Conservation (phyloP, 1,140 invertebrate species). For the Bilobella aurantiaca region DNA sequence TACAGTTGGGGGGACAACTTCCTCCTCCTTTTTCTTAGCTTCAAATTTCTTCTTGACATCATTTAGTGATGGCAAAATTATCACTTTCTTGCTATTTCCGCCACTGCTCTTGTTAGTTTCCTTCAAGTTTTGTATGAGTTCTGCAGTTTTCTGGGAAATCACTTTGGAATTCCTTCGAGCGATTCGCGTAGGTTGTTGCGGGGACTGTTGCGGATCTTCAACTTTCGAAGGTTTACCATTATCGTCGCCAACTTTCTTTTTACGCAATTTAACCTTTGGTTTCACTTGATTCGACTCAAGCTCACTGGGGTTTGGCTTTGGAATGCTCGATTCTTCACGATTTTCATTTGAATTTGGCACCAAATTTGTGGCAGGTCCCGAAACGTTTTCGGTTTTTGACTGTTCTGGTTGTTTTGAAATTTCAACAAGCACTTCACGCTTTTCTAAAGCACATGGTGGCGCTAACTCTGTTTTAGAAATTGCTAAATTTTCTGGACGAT, state of each 20-base stretch:
- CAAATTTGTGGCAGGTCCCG: too few relatives aligned
- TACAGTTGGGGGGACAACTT: not conserved
- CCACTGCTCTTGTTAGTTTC: slow-evolving; percentile 15
- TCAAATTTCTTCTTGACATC: slow-evolving; percentile 38
- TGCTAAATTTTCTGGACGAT: too few relatives aligned
- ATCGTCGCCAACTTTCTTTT: slow-evolving; percentile 23
- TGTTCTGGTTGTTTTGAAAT: too few relatives aligned
- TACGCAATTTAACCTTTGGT: slow-evolving; percentile 22
- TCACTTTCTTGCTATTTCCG: slow-evolving; percentile 22
- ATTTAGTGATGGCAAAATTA: slow-evolving; percentile 35
- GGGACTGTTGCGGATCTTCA: too few relatives aligned
- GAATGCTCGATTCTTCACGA: too few relatives aligned
- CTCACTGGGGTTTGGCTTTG: too few relatives aligned
- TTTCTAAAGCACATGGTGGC: too few relatives aligned
- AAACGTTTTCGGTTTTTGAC: too few relatives aligned
- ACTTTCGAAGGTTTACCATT: too few relatives aligned
- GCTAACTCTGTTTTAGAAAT: too few relatives aligned
- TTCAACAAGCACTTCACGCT: too few relatives aligned
- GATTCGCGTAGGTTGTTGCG: slow-evolving; percentile 26
- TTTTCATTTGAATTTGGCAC: too few relatives aligned
- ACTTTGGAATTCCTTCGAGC: slow-evolving; percentile 32
- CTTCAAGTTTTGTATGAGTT: slow-evolving; percentile 34
- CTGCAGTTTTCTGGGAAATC: slow-evolving; percentile 34
- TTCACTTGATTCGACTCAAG: slow-evolving; percentile 40
- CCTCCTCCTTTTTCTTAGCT: slow-evolving; percentile 6